These are phyloP conservation scores for Eilema griseolum DNA, from an alignment of 2,888 invertebrate species.

Conservation along the genomic window DNA sequence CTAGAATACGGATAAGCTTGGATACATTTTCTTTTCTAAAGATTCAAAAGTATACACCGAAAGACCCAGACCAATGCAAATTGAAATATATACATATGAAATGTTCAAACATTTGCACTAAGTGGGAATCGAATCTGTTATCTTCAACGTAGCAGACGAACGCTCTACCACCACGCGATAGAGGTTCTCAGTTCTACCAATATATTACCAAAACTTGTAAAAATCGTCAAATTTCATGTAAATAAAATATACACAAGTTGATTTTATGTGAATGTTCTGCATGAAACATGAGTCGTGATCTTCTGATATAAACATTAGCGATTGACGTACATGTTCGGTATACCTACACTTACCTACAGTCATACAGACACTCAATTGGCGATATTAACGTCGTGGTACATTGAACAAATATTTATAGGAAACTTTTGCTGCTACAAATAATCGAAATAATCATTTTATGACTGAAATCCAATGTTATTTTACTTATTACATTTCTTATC, in stretches of 20 bases:
- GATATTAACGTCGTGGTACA: conserved; percentile 16
- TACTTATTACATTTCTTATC: conserved; percentile 54
- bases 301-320: conserved; percentile 31
- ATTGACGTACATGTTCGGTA: conserved; percentile 39
- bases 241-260: conserved; percentile 16
- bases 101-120: neutral
- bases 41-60: neutral
- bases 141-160: neutral
- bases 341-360: neutral
- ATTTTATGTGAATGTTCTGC: conserved; percentile 20
- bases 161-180: neutral
- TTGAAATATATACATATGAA: neutral
- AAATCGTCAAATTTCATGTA: conserved; percentile 29
- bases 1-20: neutral
- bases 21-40: neutral
- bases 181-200: neutral
- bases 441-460: conserved; percentile 30
- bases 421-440: conserved; percentile 19
- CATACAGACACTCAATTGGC: conserved; percentile 9
- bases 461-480: conserved; percentile 42
- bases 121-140: neutral
- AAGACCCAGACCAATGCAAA: neutral
- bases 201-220: conserved; percentile 19
- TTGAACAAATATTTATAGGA: conserved; percentile 7
- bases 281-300: conserved; percentile 48